phyloP scores from a whole-genome alignment of 1,140 invertebrate genomes.

The Drosophila arawakana region DNA sequence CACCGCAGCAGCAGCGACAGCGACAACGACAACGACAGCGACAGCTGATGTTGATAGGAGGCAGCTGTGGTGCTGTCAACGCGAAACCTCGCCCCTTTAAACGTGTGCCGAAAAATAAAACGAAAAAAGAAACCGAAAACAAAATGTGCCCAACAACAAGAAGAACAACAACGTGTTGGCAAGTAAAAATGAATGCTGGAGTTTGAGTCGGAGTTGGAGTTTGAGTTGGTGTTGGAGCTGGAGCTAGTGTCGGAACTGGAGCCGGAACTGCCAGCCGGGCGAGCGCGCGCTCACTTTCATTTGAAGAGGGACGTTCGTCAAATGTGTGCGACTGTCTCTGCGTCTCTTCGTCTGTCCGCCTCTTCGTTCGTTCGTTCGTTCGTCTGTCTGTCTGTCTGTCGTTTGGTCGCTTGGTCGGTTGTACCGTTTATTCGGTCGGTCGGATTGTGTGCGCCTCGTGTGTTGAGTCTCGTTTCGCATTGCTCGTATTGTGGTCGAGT shows the following conservation, averaged over 20 bases:
- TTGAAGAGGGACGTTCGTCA: constrained; percentile 45
- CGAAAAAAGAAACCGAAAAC: constrained; percentile 4
- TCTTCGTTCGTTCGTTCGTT: neutral
- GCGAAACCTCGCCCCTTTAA: constrained; percentile 28
- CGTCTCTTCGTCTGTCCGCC: constrained; percentile 12
- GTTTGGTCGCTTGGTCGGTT: neutral
- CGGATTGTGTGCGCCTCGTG: constrained; percentile 17
- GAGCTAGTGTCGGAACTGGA: constrained; percentile 1
- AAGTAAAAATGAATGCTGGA: neutral
- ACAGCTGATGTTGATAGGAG: constrained; percentile 19
- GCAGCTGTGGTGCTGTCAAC: constrained; percentile 24
- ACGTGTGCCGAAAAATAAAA: neutral
- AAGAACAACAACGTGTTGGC: neutral
- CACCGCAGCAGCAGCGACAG: neutral
- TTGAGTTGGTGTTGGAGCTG: constrained; percentile 3
- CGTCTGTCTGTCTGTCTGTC: neutral
- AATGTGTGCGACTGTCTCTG: constrained; percentile 13
- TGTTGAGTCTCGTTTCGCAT: constrained; percentile 36
- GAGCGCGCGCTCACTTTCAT: constrained; percentile 41
- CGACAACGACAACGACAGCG: neutral
- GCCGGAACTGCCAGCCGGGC: constrained; percentile 11
- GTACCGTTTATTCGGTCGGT: constrained; percentile 7
- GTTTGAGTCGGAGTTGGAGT: neutral
- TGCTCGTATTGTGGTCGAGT: constrained; percentile 72
- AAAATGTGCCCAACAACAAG: neutral